Percentiles rank a stretch among this genome's conserved stretches.
Evolutionary conservation across 2,888 invertebrate genomes (phyloP).

Genomic region (Phrixothrix hirtus): DNA sequence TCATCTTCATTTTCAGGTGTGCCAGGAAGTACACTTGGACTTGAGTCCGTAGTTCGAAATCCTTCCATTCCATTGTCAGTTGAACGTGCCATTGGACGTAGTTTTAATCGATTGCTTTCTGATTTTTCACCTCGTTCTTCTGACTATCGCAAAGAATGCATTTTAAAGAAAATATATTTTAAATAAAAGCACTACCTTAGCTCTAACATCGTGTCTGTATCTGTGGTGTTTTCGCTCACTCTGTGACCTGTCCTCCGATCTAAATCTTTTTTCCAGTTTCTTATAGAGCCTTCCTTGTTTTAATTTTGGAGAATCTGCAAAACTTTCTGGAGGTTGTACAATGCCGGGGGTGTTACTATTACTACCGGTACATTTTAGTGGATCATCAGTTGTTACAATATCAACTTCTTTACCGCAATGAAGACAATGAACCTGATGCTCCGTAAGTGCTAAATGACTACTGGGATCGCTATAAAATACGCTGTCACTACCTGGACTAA

Average conservation of each 20-base stretch:
- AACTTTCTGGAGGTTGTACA: conserved; percentile 86
- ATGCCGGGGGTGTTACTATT: conserved; percentile 61
- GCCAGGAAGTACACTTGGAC: conserved; percentile 62
- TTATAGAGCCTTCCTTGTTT: conserved; percentile 68
- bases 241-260: conserved; percentile 74
- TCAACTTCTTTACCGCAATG: conserved; percentile 80
- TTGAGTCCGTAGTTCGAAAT: conserved; percentile 67
- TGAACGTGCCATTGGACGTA: conserved; percentile 68
- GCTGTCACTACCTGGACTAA: conserved; percentile 87
- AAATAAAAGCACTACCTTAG: conserved; percentile 64
- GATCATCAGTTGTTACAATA: conserved; percentile 53
- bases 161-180: background rate
- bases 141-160: conserved; percentile 55
- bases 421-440: conserved; percentile 70
- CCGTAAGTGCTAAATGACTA: conserved; percentile 56
- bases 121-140: conserved; percentile 76
- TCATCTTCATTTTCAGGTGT: conserved; percentile 66
- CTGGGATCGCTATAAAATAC: conserved; percentile 86
- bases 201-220: conserved; percentile 73
- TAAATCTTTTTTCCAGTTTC: conserved; percentile 76
- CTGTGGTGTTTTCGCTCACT: conserved; percentile 67
- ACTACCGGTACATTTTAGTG: conserved; percentile 43
- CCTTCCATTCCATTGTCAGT: conserved; percentile 74
- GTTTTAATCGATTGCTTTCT: conserved; percentile 56
- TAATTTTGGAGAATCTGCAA: conserved; percentile 77